Conservation (phyloP, 2,888 invertebrate genomes). For the Ypsolopha scabrella region DNA sequence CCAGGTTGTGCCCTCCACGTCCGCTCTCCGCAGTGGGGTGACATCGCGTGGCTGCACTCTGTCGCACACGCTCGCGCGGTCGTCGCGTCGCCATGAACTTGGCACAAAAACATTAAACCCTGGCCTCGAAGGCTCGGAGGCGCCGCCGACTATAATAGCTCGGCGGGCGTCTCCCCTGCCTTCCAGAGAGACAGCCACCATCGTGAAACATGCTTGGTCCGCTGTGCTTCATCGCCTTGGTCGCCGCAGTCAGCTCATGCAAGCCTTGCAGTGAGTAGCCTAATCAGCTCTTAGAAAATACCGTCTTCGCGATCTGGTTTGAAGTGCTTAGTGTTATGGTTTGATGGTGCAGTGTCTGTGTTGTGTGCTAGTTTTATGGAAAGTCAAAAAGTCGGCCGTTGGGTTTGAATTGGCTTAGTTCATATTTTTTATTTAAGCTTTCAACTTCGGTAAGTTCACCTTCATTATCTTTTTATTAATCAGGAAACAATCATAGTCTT, state of each 20-base stretch:
- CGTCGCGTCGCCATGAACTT: conserved; percentile 64
- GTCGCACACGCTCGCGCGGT: conserved; percentile 38
- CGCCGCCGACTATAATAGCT: conserved; percentile 68
- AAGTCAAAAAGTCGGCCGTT: neutral
- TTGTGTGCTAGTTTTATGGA: neutral
- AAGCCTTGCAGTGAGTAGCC: conserved; percentile 63
- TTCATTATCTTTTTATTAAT: no score
- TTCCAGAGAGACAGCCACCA: conserved; percentile 49
- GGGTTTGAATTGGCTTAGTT: no score
- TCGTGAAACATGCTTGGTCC: conserved; percentile 62
- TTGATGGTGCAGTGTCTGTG: neutral
- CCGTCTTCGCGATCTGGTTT: neutral
- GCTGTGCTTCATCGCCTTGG: conserved; percentile 46
- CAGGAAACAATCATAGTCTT: no score
- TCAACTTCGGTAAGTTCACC: no score
- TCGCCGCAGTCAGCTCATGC: conserved; percentile 45
- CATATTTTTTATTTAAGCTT: no score
- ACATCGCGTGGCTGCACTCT: conserved; percentile 18
- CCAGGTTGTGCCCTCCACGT: neutral
- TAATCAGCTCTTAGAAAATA: neutral
- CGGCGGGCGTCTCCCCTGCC: conserved; percentile 59
- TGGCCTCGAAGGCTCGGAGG: conserved; percentile 58
- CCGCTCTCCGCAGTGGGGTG: conserved; percentile 21
- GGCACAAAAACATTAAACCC: conserved; percentile 49
- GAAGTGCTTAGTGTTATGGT: neutral